Conservation (phyloP, 37 sponge, comb jelly and placozoan genomes). For the Bolinopsis microptera region DNA sequence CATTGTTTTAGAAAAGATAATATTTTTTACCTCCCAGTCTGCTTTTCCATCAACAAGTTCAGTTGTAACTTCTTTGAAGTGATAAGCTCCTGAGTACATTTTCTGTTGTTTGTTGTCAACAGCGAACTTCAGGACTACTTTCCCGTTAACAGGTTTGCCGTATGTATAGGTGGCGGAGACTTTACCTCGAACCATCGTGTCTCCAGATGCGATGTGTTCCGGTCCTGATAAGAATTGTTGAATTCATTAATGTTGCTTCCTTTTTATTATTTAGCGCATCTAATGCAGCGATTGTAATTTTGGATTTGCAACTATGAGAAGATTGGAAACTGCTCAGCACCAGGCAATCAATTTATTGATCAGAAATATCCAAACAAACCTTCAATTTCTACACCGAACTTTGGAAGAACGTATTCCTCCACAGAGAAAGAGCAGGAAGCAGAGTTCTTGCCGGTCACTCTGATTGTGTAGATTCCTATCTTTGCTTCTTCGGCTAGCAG, state of each 20-base stretch:
- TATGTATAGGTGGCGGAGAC: conserved; percentile 29
- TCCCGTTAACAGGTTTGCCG: conserved; percentile 41
- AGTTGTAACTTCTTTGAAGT: not conserved
- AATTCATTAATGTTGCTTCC: not conserved
- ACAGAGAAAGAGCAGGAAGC: conserved; percentile 54
- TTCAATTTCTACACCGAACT: conserved; percentile 36
- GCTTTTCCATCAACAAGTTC: conserved; percentile 22
- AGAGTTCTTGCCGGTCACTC: not conserved
- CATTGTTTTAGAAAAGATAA: too few relatives aligned
- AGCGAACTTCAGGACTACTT: conserved; percentile 34
- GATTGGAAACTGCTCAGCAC: too few relatives aligned
- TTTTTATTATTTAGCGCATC: not conserved
- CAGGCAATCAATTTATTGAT: too few relatives aligned
- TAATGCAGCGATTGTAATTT: too few relatives aligned
- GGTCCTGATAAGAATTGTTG: conserved; percentile 11
- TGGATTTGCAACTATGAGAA: too few relatives aligned
- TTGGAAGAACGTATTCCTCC: conserved; percentile 60
- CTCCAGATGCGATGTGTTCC: not conserved
- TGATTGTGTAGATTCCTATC: conserved; percentile 14
- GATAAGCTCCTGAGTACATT: not conserved
- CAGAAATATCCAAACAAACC: too few relatives aligned
- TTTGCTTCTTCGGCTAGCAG: conserved; percentile 29
- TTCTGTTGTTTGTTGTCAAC: conserved; percentile 5
- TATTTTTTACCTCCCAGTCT: conserved; percentile 32
- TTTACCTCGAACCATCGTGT: not conserved